Evolutionary conservation across 2,797 vertebrate species (phyloP).

Genomic region (Sebastes aleutianus): DNA sequence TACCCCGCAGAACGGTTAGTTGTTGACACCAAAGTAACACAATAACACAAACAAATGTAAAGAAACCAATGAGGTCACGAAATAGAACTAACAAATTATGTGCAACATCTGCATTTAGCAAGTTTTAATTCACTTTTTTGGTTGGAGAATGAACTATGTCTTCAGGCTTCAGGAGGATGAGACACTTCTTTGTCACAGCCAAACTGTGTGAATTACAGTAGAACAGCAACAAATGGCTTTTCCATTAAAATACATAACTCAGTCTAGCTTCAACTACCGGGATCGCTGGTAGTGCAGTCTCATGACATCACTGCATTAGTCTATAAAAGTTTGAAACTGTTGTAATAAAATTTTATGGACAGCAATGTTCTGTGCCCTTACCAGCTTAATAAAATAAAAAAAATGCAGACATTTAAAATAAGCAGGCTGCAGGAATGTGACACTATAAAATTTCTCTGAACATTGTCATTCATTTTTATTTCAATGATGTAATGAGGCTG

Average conservation of each 20-base stretch:
- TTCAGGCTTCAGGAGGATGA: not conserved
- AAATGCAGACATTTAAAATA: constrained; percentile 46
- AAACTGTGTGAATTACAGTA: not conserved
- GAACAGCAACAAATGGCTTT: not conserved
- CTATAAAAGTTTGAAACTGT: constrained; percentile 45
- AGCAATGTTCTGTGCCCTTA: constrained; percentile 38
- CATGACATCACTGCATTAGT: constrained; percentile 46
- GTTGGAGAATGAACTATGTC: not conserved
- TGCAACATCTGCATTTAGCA: not conserved
- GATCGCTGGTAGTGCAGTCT: constrained; percentile 20
- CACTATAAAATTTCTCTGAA: not conserved
- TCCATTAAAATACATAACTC: not conserved
- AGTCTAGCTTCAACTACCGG: not conserved
- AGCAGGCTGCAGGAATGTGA: constrained; percentile 28
- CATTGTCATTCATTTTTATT: constrained; percentile 24
- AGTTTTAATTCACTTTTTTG: not conserved
- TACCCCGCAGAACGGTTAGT: too few relatives aligned
- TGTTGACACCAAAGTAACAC: not conserved
- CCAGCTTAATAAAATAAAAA: constrained; percentile 34
- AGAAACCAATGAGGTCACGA: not conserved
- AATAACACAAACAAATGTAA: not conserved
- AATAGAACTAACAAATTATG: not conserved
- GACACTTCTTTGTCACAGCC: not conserved
- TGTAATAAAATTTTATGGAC: constrained; percentile 44
- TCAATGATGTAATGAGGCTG: constrained; percentile 20